phyloP scores from a whole-genome alignment of 2,113 vertebrate species.

The Morone saxatilis region DNA sequence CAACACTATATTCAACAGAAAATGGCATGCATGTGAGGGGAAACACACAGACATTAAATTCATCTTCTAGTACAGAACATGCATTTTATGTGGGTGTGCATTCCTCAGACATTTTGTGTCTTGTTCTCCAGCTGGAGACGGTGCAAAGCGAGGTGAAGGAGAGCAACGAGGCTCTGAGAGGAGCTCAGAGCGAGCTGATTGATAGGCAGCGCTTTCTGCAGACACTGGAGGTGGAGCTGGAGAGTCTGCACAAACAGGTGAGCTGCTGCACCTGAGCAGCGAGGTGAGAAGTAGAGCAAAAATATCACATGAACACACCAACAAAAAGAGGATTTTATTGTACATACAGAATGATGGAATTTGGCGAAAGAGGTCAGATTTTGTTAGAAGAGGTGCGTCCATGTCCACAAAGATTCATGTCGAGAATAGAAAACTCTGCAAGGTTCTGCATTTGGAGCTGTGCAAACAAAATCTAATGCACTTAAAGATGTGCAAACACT shows the following conservation, averaged over 20 bases:
- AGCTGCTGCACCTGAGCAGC: constrained; percentile 3
- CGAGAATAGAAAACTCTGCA: not conserved
- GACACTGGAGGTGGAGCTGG: constrained; percentile 85
- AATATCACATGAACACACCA: not conserved
- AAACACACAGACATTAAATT: not conserved
- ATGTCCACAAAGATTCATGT: not conserved
- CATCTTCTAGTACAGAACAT: not conserved
- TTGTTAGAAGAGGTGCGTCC: not conserved
- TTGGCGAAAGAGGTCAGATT: too few relatives aligned
- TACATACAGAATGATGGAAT: not conserved
- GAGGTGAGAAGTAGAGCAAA: not conserved
- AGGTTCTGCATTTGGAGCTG: not conserved
- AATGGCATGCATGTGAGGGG: not conserved
- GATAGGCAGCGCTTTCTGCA: constrained; percentile 87
- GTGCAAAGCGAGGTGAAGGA: constrained; percentile 85
- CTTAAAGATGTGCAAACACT: constrained; percentile 13
- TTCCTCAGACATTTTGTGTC: not conserved
- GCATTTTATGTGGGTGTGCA: not conserved
- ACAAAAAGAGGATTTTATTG: not conserved
- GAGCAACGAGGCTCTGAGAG: constrained; percentile 83
- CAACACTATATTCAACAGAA: not conserved
- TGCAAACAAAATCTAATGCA: constrained; percentile 32
- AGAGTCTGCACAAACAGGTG: constrained; percentile 87
- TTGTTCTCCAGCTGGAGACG: constrained; percentile 76
- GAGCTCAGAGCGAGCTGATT: constrained; percentile 79